Percentiles rank a stretch among this genome's conserved stretches.
These are phyloP conservation scores for Dicerorhinus sumatrensis DNA, from an alignment of 2,113 vertebrate species.

Conservation along the genomic window DNA sequence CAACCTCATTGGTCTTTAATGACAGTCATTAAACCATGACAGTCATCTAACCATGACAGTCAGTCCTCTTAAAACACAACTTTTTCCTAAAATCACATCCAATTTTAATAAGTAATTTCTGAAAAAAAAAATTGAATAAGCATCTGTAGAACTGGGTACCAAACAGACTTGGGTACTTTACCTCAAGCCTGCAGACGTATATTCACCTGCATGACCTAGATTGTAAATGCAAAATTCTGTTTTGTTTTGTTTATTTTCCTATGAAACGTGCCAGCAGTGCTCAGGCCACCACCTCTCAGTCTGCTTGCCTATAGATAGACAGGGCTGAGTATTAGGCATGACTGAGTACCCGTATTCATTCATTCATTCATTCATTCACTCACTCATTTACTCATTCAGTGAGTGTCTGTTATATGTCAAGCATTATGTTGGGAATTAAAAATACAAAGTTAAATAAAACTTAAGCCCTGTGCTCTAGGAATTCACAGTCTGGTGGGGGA, in stretches of 20 bases:
- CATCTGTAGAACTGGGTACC: background rate
- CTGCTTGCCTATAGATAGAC: background rate
- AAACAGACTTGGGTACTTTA: background rate
- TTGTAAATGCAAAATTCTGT: background rate
- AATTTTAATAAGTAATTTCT: background rate
- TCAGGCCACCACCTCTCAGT: background rate
- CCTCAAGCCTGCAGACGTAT: background rate
- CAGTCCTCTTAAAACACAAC: conserved; percentile 91
- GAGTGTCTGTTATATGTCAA: background rate
- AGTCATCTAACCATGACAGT: conserved; percentile 91
- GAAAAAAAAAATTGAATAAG: background rate
- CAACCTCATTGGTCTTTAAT: background rate
- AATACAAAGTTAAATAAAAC: conserved; percentile 13
- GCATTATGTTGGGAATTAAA: background rate
- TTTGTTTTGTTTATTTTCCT: background rate
- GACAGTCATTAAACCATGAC: conserved; percentile 79
- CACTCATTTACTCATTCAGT: background rate
- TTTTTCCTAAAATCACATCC: background rate
- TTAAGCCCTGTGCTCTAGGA: background rate
- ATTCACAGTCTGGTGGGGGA: background rate
- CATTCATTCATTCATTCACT: background rate
- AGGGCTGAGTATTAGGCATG: background rate
- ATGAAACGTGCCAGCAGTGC: background rate
- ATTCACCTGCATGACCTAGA: background rate
- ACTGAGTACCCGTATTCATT: background rate